These are phyloP conservation scores for Urosaurus nigricauda DNA, from an alignment of 2,797 vertebrate species.

Conservation along the genomic window DNA sequence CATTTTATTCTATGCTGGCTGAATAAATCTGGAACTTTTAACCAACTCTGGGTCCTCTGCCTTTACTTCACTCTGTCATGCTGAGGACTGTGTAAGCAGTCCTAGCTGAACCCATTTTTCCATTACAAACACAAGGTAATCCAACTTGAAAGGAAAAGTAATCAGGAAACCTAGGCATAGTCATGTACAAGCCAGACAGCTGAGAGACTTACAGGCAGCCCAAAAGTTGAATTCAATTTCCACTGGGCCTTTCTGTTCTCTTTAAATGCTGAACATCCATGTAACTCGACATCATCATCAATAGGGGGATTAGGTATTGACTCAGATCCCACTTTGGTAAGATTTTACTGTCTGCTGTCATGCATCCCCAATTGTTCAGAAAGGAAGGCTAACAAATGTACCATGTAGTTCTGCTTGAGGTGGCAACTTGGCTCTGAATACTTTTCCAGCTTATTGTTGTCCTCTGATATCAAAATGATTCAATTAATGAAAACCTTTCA, in stretches of 20 bases:
- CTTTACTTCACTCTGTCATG: too few relatives aligned
- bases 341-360: not conserved
- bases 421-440: slow-evolving; percentile 25
- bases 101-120: too few relatives aligned
- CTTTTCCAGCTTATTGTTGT: not conserved
- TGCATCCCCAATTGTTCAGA: not conserved
- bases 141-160: not conserved
- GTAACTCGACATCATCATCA: not conserved
- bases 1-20: too few relatives aligned
- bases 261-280: not conserved
- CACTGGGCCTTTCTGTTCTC: not conserved
- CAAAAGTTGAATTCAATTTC: too few relatives aligned
- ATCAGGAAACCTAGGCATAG: too few relatives aligned
- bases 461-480: not conserved
- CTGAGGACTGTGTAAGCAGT: too few relatives aligned
- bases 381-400: not conserved
- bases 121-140: too few relatives aligned
- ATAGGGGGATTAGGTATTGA: not conserved
- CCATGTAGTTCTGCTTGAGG: slow-evolving; percentile 19
- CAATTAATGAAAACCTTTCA: not conserved
- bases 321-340: not conserved
- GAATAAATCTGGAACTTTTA: too few relatives aligned
- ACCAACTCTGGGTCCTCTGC: too few relatives aligned
- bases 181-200: too few relatives aligned
- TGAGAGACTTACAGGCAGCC: too few relatives aligned